Evolutionary conservation across 2,888 invertebrate species (phyloP).

Genomic region (Auanema freiburgensis): DNA sequence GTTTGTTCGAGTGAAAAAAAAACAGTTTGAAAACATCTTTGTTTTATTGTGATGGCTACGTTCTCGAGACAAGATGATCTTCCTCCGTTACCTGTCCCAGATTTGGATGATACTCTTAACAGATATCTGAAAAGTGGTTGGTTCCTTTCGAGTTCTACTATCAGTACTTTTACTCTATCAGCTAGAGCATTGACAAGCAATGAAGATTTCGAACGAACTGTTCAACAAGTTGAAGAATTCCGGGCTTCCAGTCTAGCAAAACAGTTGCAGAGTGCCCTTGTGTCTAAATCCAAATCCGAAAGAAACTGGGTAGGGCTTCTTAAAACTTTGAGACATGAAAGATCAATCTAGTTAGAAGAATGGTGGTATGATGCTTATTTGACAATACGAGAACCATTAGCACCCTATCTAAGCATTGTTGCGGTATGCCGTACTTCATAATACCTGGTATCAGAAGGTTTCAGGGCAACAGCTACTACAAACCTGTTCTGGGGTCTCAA

Average conservation of each 20-base stretch:
- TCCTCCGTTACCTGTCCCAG: constrained; percentile 45
- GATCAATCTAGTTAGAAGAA: constrained; percentile 42
- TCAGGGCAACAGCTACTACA: constrained; percentile 25
- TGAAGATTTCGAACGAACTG: constrained; percentile 26
- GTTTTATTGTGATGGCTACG: constrained; percentile 18
- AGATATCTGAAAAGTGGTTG: constrained; percentile 46
- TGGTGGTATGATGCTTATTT: constrained; percentile 55
- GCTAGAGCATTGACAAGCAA: constrained; percentile 32
- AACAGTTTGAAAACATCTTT: background rate
- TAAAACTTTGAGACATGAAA: background rate
- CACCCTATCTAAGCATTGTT: constrained; percentile 36
- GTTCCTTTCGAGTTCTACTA: constrained; percentile 5
- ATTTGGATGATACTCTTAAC: constrained; percentile 38
- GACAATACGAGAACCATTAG: constrained; percentile 43
- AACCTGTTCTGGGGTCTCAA: constrained; percentile 33
- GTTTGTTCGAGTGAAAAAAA: background rate
- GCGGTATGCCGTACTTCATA: constrained; percentile 6
- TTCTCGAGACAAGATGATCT: constrained; percentile 27
- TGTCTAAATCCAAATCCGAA: constrained; percentile 28
- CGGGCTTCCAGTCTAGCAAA: constrained; percentile 28
- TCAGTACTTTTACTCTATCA: constrained; percentile 8
- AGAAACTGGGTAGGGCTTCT: constrained; percentile 42
- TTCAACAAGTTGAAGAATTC: constrained; percentile 35
- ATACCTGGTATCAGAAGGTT: background rate
- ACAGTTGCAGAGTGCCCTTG: constrained; percentile 36